Percentiles rank a stretch among this genome's conserved stretches.
These are phyloP conservation scores for Pheosia tremula DNA, from an alignment of 2,888 invertebrate genomes.

Conservation along the genomic window DNA sequence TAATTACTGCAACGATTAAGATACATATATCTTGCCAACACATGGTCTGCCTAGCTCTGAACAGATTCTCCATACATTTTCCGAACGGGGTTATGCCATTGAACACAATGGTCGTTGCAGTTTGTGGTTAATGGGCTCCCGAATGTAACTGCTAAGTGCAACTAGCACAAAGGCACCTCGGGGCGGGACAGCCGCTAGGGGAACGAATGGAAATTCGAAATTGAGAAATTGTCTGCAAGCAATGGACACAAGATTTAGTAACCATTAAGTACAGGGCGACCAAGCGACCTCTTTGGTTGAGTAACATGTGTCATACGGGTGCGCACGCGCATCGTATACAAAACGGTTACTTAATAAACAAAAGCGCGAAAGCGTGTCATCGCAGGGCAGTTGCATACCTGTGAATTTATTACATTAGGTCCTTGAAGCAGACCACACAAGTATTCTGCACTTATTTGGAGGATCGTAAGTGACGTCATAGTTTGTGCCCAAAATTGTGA, in stretches of 20 bases:
- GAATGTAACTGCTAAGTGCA: too few species aligned
- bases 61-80: too few species aligned
- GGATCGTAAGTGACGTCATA: conserved; percentile 5
- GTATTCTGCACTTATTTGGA: background rate
- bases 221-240: background rate
- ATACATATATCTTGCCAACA: too few species aligned
- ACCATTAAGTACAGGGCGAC: conserved; percentile 19
- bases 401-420: conserved; percentile 1
- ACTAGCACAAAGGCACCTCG: too few species aligned
- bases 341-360: conserved; percentile 31
- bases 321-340: conserved; percentile 40
- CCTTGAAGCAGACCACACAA: conserved; percentile 7
- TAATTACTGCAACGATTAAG: too few species aligned
- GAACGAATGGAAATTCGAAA: background rate
- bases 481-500: background rate
- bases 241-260: background rate
- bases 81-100: too few species aligned
- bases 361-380: conserved; percentile 52
- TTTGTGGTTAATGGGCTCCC: too few species aligned
- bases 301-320: conserved; percentile 23
- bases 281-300: conserved; percentile 25
- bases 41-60: too few species aligned
- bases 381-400: conserved; percentile 16
- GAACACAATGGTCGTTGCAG: too few species aligned
- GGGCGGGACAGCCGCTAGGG: background rate